phyloP scores from a whole-genome alignment of 2,797 vertebrate genomes.

The Orestias chungarensis region DNA sequence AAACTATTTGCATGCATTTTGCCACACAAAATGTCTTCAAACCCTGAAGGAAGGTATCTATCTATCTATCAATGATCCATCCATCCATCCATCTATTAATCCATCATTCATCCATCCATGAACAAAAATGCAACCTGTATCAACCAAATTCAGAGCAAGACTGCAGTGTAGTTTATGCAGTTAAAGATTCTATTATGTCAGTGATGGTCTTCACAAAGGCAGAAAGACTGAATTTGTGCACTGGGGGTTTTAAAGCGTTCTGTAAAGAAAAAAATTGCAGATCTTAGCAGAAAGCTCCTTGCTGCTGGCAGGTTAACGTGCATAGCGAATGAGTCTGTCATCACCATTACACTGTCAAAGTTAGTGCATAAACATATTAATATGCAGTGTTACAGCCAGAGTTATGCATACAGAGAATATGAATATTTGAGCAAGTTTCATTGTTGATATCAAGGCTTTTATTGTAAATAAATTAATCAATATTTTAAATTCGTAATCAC shows the following conservation, averaged over 20 bases:
- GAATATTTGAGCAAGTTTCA: neutral
- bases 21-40: neutral
- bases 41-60: neutral
- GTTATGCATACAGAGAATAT: neutral
- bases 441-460: neutral
- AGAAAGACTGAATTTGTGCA: constrained; percentile 5
- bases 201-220: constrained; percentile 15
- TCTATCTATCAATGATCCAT: neutral
- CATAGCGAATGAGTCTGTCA: constrained; percentile 35
- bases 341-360: constrained; percentile 25
- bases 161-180: constrained; percentile 3
- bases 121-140: neutral
- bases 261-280: constrained; percentile 64
- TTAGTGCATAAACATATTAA: constrained; percentile 36
- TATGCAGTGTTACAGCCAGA: constrained; percentile 10
- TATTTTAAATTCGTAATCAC: neutral
- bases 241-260: constrained; percentile 7
- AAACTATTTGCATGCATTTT: neutral
- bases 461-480: neutral
- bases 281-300: constrained; percentile 57
- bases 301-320: constrained; percentile 41
- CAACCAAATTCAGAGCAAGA: neutral
- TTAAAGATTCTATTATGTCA: neutral
- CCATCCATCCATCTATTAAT: neutral
- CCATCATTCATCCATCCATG: neutral